Evolutionary conservation across 2,888 invertebrate genomes (phyloP), one percentile per base, ranked within the genome.

Genomic region (Pristionchus japonicus): DNA sequence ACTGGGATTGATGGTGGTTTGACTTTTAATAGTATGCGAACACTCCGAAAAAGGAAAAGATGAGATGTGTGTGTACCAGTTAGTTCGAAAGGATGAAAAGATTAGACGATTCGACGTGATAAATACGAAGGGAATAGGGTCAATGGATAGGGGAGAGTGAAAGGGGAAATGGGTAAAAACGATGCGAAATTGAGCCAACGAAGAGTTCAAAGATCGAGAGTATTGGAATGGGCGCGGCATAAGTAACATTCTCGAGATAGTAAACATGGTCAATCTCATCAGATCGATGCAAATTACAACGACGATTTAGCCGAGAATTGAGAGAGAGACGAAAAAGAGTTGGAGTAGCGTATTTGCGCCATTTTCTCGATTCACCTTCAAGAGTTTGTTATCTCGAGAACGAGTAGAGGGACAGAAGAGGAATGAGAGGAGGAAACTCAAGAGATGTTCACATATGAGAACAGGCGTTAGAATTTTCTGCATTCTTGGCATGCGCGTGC

Each of bases 321-420:
- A 47, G 77, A 57, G 57, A 57, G 57, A 57, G n/a, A n/a, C n/a
- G n/a, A 52, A 52, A 74, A 37, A 37, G 43, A 43, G 70, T 70
- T 70, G 37, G 31, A 40, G 77, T 43, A 43, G 77, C 43, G 77
- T 77, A 77, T 77, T 77, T 77, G 77, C 43, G 77, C 43, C 23
- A 77, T 77, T 77, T 70, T 70, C 70, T 70, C 70, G 17, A 70
- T 37, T 77, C 43, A 77, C 77, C 77, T 77, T 77, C 77, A 47
- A 43, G 43, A 77, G 77, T 77, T 43, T 77, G 77, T 77, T 77
- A 77, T 77, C 77, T 77, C 77, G 23, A 37, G 37, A 37, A n/a
- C n/a, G 74, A 37, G 40, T 20, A 74, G 40, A n/a, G 74, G 23
- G 74, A 43, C 40, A 74, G n/a, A 77, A 15, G 15, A 40, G 77